Evolutionary conservation across 2,888 invertebrate genomes (phyloP).

Genomic region (Metalampra italica): DNA sequence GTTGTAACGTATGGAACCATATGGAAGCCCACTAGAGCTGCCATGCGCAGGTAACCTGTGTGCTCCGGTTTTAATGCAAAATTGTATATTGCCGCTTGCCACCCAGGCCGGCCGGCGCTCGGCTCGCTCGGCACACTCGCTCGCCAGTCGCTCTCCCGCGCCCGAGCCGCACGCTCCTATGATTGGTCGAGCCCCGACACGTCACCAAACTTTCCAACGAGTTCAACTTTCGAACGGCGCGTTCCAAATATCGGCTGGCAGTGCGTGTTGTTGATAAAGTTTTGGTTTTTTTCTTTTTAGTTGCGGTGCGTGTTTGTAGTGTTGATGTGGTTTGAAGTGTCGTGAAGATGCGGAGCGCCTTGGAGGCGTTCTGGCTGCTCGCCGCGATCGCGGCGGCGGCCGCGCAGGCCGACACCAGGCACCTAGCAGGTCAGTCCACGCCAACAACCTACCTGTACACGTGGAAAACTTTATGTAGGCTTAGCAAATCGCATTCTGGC

Average conservation of each 20-base stretch:
- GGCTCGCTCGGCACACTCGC: too few species aligned
- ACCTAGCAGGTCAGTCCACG: conserved; percentile 65
- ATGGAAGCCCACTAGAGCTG: too few species aligned
- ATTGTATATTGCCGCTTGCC: conserved; percentile 19
- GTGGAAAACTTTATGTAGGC: too few species aligned
- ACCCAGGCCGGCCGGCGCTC: conserved; percentile 34
- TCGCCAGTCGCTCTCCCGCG: conserved; percentile 59
- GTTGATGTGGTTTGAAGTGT: conserved; percentile 51
- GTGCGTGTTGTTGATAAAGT: conserved; percentile 28
- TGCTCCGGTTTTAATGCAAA: neutral
- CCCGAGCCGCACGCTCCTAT: conserved; percentile 23
- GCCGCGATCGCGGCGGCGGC: conserved; percentile 51
- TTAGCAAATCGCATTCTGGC: too few species aligned
- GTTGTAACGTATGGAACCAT: too few species aligned
- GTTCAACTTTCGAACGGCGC: conserved; percentile 48
- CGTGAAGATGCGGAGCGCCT: conserved; percentile 71
- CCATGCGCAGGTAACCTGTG: too few species aligned
- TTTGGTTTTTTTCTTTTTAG: conserved; percentile 22
- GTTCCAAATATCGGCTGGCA: conserved; percentile 27
- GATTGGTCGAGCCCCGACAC: conserved; percentile 37
- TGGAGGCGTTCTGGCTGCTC: conserved; percentile 66
- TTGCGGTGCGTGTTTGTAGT: conserved; percentile 57
- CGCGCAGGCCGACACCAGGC: conserved; percentile 64
- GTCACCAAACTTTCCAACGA: conserved; percentile 66
- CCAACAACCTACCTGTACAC: neutral